Conservation (phyloP, 2,888 invertebrate genomes). For the Andrena marginata region DNA sequence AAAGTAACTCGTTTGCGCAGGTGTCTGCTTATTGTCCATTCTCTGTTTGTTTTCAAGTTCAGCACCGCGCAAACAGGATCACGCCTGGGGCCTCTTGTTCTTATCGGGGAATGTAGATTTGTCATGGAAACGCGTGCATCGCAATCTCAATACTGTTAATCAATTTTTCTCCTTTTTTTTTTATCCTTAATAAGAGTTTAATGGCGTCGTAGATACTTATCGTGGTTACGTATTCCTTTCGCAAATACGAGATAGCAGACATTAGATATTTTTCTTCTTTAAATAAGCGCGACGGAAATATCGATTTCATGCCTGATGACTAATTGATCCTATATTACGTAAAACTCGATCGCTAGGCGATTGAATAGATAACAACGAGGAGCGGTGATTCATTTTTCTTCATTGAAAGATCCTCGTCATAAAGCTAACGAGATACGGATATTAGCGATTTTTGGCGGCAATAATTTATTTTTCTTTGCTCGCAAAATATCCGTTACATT, state of each 20-base stretch:
- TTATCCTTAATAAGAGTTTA: not conserved
- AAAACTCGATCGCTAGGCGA: not conserved
- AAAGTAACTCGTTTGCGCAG: slow-evolving; percentile 37
- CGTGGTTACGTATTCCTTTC: too few species aligned
- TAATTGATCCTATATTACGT: not conserved
- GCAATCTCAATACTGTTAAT: not conserved
- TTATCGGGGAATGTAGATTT: not conserved
- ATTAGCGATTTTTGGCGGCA: too few species aligned
- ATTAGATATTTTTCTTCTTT: not conserved
- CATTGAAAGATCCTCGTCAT: not conserved
- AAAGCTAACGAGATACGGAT: not conserved
- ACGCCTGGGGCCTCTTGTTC: not conserved
- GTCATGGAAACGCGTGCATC: not conserved
- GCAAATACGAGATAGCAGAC: not conserved
- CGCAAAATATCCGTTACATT: too few species aligned
- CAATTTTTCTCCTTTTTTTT: not conserved
- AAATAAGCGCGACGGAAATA: not conserved
- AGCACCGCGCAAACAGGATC: not conserved
- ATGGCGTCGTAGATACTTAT: not conserved
- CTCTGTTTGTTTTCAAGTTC: slow-evolving; percentile 43
- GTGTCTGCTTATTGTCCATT: slow-evolving; percentile 34
- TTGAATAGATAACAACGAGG: not conserved
- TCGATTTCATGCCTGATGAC: not conserved
- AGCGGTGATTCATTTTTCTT: not conserved
- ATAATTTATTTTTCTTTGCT: too few species aligned